These are phyloP conservation scores for Boloria euphrosyne DNA, from an alignment of 2,888 invertebrate species.

Conservation along the genomic window DNA sequence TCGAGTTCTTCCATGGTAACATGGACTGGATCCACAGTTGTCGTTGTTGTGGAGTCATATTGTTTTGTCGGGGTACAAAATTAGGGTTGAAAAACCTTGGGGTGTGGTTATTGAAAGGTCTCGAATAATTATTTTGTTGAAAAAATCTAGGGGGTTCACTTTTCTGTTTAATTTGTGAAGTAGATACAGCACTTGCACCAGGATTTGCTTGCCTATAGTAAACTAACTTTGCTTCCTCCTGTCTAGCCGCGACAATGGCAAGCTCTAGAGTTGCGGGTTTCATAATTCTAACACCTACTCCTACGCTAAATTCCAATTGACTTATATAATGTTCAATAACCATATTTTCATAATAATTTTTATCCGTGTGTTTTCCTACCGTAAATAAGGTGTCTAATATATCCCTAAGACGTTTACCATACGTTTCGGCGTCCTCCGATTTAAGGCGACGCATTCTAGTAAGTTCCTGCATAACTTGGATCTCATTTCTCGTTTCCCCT, in stretches of 20 bases:
- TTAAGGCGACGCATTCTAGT: constrained; percentile 18
- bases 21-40: neutral
- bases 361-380: neutral
- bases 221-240: constrained; percentile 1
- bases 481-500: constrained; percentile 23
- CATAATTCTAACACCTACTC: neutral
- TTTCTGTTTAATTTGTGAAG: no score
- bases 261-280: constrained; percentile 3
- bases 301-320: neutral
- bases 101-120: neutral
- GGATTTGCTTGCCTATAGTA: neutral
- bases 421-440: constrained; percentile 14
- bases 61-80: neutral
- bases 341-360: no score
- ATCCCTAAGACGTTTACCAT: neutral
- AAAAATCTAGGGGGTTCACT: neutral
- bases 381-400: constrained; percentile 1
- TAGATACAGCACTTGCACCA: no score
- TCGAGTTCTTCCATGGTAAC: neutral
- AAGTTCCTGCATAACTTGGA: constrained; percentile 28
- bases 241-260: neutral
- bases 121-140: neutral
- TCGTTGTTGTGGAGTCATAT: neutral
- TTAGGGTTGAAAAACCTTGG: neutral
- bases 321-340: neutral